Percentiles rank a stretch among this genome's conserved stretches.
These are phyloP conservation scores for Hypotaenidia philippensis DNA, from an alignment of 2,797 vertebrate genomes.

Conservation along the genomic window DNA sequence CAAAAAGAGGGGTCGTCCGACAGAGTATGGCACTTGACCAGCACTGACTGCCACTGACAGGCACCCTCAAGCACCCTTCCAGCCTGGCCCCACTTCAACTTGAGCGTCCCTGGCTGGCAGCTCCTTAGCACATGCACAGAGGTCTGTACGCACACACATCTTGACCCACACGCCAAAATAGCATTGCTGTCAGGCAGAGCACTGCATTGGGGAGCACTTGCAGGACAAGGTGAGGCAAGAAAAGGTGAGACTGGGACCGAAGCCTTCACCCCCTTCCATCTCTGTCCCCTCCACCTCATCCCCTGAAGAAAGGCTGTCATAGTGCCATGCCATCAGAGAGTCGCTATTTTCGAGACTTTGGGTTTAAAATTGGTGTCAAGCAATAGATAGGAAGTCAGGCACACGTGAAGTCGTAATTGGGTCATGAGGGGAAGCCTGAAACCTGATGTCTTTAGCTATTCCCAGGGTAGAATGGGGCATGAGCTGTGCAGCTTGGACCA, in stretches of 20 bases:
- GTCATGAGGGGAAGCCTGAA: background rate
- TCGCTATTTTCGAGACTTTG: background rate
- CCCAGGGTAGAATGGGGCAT: background rate
- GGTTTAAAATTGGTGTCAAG: background rate
- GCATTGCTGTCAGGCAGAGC: fast-evolving
- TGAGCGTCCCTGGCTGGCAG: fast-evolving
- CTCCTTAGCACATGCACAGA: background rate
- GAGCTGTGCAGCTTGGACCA: background rate
- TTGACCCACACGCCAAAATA: background rate
- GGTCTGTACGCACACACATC: fast-evolving
- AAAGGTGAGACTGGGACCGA: background rate
- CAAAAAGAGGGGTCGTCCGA: background rate
- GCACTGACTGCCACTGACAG: fast-evolving
- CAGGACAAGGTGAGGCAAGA: background rate
- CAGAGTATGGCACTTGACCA: background rate
- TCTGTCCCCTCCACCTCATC: background rate
- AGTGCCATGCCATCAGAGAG: background rate
- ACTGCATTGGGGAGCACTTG: fast-evolving
- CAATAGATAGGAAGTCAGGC: background rate
- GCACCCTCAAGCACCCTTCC: background rate
- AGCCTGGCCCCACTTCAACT: background rate
- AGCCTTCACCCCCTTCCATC: background rate
- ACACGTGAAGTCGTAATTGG: background rate
- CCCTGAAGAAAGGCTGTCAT: background rate
- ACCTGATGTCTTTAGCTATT: conserved; percentile 3